Conservation (phyloP, 2,113 vertebrate genomes). For the Petaurus breviceps region DNA sequence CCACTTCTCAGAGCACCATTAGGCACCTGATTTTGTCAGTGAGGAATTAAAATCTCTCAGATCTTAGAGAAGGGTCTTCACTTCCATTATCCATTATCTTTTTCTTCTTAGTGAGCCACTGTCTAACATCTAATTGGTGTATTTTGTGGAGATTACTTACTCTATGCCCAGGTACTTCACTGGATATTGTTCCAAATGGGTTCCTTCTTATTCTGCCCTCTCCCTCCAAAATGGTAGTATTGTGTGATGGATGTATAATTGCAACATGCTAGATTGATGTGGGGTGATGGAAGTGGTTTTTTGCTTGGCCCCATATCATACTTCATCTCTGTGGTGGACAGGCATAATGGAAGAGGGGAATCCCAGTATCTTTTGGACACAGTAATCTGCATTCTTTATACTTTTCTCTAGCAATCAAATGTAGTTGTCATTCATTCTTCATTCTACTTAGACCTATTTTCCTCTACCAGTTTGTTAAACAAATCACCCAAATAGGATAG, state of each 20-base stretch:
- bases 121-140: not conserved
- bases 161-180: not conserved
- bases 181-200: not conserved
- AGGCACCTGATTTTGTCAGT: not conserved
- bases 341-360: not conserved
- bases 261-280: not conserved
- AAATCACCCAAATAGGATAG: not conserved
- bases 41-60: not conserved
- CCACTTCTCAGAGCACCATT: not conserved
- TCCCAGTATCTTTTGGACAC: not conserved
- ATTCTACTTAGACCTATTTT: not conserved
- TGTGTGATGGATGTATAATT: not conserved
- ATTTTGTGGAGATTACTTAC: not conserved
- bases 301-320: not conserved
- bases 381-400: not conserved
- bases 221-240: not conserved
- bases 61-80: not conserved
- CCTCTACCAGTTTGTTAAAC: not conserved
- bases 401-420: not conserved
- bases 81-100: not conserved
- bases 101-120: not conserved
- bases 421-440: not conserved
- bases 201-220: constrained; percentile 23
- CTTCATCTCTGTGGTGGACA: not conserved
- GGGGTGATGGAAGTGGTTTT: not conserved